Conservation (phyloP, 2,888 invertebrate species). For the Theristus sp. region DNA sequence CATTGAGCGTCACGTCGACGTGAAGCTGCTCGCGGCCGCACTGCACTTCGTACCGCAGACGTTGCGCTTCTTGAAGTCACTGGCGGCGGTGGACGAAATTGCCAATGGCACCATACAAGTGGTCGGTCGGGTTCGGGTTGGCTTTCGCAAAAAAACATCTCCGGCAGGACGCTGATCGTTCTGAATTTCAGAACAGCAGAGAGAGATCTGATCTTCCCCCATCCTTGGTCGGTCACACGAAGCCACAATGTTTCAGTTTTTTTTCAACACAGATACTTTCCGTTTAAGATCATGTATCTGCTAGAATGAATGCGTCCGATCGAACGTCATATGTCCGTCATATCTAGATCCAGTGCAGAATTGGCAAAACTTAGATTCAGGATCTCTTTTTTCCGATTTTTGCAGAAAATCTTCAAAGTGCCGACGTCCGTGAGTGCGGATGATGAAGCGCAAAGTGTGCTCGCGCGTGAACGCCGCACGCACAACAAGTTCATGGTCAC, state of each 20-base stretch:
- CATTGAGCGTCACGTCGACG: slow-evolving; percentile 55
- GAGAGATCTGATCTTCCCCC: too few species aligned
- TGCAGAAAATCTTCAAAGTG: slow-evolving; percentile 69
- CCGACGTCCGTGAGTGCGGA: slow-evolving; percentile 41
- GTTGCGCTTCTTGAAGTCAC: slow-evolving; percentile 48
- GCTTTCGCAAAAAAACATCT: neutral
- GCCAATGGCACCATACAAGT: slow-evolving; percentile 16
- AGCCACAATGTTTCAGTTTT: too few species aligned
- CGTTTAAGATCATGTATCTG: too few species aligned
- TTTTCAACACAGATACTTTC: too few species aligned
- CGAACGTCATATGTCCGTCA: too few species aligned
- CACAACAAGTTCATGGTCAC: slow-evolving; percentile 98
- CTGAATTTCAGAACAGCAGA: too few species aligned
- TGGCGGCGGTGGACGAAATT: slow-evolving; percentile 14
- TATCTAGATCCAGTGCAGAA: too few species aligned
- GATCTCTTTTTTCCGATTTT: too few species aligned
- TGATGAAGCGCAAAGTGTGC: slow-evolving; percentile 51
- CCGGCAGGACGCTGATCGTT: too few species aligned
- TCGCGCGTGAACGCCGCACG: slow-evolving; percentile 74
- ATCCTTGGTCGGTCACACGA: too few species aligned
- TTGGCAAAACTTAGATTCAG: too few species aligned
- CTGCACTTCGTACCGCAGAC: slow-evolving; percentile 59
- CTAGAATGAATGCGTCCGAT: too few species aligned
- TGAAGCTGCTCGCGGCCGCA: slow-evolving; percentile 63
- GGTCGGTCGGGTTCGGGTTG: slow-evolving; percentile 10